These are phyloP conservation scores for Congeria kusceri DNA, from an alignment of 2,888 invertebrate genomes.

Conservation along the genomic window DNA sequence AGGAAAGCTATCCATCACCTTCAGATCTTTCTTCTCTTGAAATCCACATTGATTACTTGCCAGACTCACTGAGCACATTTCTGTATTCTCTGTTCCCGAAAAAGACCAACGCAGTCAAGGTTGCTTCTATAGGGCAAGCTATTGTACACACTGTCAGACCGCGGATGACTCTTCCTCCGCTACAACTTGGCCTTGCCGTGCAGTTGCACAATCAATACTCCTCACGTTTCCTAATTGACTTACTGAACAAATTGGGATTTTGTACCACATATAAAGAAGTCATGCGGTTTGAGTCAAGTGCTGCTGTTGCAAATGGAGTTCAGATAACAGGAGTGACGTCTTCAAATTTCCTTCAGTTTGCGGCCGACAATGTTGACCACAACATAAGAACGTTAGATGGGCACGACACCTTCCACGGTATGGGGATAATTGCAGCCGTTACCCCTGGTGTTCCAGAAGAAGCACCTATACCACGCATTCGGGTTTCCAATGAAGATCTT, in stretches of 20 bases:
- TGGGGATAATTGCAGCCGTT: constrained; percentile 70
- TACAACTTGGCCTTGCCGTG: constrained; percentile 63
- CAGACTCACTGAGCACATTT: constrained; percentile 20
- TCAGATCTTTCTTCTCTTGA: constrained; percentile 11
- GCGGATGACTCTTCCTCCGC: constrained; percentile 43
- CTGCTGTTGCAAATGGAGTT: constrained; percentile 47
- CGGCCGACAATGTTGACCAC: constrained; percentile 75
- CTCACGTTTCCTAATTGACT: constrained; percentile 64
- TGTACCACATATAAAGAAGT: constrained; percentile 61
- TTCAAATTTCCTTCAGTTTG: constrained; percentile 57
- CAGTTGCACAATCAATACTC: constrained; percentile 56
- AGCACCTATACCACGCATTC: too few species aligned
- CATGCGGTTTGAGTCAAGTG: constrained; percentile 59
- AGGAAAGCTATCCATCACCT: constrained; percentile 29
- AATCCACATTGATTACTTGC: constrained; percentile 17
- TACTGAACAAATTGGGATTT: constrained; percentile 60
- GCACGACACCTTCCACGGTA: constrained; percentile 69
- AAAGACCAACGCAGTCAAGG: neutral
- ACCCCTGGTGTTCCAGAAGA: constrained; percentile 47
- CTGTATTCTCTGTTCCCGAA: constrained; percentile 36
- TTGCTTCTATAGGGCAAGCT: constrained; percentile 63
- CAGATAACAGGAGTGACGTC: constrained; percentile 31
- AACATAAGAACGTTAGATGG: constrained; percentile 69
- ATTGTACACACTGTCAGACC: constrained; percentile 61
- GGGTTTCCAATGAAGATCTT: too few species aligned